Base-by-base conservation (phyloP, 53 echinoderm and acorn worm species). In the Hippasteria phrygiana region DNA sequence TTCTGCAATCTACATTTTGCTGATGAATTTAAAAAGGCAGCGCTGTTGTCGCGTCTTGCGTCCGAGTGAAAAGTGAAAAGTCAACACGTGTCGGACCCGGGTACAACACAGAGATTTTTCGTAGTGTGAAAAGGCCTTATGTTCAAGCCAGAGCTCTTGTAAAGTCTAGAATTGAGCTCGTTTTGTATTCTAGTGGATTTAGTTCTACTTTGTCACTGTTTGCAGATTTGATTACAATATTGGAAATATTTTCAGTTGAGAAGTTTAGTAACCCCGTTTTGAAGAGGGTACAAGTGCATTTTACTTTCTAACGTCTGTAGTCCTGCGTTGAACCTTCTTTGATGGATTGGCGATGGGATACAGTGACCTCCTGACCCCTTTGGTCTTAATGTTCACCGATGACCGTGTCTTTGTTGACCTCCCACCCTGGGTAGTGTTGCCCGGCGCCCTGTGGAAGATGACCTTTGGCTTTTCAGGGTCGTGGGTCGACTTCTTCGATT, bases 361-460 rank as follows among this genome's bases (percentile, higher is more conserved):
- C 5, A 88, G 50, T 47, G 76, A 76, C 74, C 88, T 75, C 47
- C 88, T 62, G 11, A 77, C 88, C 17, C 88, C 88, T 65, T 88
- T 88, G 0, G 78, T 77, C 78, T 88, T 88, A 40, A 43, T 67
- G 22, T 47, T 48, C 59, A 78, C 88, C 22, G 88, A 64, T 64
- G 88, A 77, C 64, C 77, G 76, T 65, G 64, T 35, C 28, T 63
- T 65, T 17, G 32, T 39, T 32, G 66, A 63, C 65, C 43, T 50
- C 2, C 14, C 35, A 41, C 76, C 69, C 41, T 88, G 62, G 18
- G 31, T 20, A 63, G 43, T 14, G 28, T 47, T 77, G 37, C 76
- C 77, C 42, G 88, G 76, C 78, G 34, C 65, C 69, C 46, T 77
- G 24, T 65, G 77, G 11, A 46, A 22, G n/a, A 43, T 88, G 65